phyloP scores from a whole-genome alignment of 2,113 vertebrate species.

The Cyprinodon tularosa region DNA sequence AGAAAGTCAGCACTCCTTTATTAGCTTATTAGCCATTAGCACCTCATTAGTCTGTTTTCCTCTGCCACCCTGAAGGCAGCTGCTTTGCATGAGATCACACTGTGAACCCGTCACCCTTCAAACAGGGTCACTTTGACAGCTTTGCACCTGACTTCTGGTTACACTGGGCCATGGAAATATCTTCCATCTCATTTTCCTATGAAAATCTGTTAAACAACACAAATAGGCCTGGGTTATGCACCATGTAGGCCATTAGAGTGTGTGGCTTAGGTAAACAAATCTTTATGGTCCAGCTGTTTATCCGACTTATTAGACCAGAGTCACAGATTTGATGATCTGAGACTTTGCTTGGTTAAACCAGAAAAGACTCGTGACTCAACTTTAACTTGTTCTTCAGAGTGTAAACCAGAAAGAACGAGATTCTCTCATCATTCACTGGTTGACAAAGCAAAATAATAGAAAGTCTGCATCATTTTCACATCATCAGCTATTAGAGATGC shows the following conservation, averaged over 20 bases:
- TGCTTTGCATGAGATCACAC: constrained; percentile 19
- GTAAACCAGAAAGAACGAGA: no score
- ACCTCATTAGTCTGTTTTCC: constrained; percentile 30
- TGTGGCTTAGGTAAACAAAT: no score
- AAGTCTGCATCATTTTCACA: no score
- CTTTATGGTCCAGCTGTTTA: no score
- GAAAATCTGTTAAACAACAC: constrained; percentile 4
- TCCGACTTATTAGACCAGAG: no score
- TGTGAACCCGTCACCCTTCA: constrained; percentile 8
- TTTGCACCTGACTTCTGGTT: neutral
- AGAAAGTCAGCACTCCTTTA: neutral
- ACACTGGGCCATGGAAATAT: neutral
- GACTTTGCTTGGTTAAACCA: no score
- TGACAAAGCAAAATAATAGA: no score
- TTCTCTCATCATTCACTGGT: no score
- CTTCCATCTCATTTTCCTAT: neutral
- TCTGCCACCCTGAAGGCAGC: constrained; percentile 14
- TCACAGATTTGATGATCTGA: no score
- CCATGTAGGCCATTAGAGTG: neutral
- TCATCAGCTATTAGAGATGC: no score
- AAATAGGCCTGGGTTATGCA: neutral
- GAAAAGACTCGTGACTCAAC: no score
- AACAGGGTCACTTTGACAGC: neutral
- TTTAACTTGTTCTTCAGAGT: no score
- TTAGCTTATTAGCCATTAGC: constrained; percentile 10